Evolutionary conservation across 2,888 invertebrate genomes (phyloP).

Genomic region (Cephonodes hylas): DNA sequence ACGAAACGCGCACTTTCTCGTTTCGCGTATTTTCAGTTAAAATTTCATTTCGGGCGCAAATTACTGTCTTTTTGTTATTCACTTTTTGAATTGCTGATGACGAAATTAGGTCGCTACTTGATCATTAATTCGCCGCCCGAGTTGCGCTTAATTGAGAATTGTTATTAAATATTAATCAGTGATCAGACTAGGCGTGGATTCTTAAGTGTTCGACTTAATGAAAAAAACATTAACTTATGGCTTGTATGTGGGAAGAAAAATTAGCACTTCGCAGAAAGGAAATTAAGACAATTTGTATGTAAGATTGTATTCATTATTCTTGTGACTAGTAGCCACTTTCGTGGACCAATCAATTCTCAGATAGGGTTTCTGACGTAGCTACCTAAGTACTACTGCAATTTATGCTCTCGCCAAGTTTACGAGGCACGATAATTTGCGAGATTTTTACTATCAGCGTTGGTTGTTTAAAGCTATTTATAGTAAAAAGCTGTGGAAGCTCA

Average conservation of each 20-base stretch:
- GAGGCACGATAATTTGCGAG: not conserved
- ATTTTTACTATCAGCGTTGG: too few species aligned
- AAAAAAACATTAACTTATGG: not conserved
- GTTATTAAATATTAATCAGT: conserved; percentile 56
- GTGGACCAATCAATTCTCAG: not conserved
- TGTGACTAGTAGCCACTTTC: not conserved
- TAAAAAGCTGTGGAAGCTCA: too few species aligned
- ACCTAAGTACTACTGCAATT: not conserved
- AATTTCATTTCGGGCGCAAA: conserved; percentile 74
- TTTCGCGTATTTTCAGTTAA: conserved; percentile 74
- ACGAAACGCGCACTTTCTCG: conserved; percentile 61
- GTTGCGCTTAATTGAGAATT: conserved; percentile 55
- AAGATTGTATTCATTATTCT: conserved; percentile 28
- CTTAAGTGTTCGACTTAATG: not conserved
- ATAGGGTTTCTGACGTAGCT: not conserved
- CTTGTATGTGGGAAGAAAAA: not conserved
- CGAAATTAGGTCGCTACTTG: conserved; percentile 53
- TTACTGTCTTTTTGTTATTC: conserved; percentile 77
- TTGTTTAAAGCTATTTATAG: too few species aligned
- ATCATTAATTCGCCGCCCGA: conserved; percentile 61
- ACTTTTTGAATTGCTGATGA: conserved; percentile 72
- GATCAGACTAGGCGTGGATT: conserved; percentile 28
- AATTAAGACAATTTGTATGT: conserved; percentile 23
- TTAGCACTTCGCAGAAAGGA: not conserved
- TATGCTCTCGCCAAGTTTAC: not conserved